These are phyloP conservation scores for Tethea ocularis DNA, from an alignment of 2,888 invertebrate genomes.

Conservation along the genomic window DNA sequence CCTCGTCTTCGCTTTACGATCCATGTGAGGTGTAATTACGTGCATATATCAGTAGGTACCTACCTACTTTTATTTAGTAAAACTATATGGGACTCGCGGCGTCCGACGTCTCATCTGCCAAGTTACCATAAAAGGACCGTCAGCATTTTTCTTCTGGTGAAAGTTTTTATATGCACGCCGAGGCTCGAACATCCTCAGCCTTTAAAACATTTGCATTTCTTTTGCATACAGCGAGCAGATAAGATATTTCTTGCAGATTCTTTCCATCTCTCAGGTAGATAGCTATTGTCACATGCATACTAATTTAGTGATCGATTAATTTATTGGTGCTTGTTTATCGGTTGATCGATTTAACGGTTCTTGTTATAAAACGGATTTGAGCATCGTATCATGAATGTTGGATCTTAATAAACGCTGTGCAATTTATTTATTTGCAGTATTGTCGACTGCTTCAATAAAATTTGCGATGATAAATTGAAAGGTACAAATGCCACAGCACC, in stretches of 20 bases:
- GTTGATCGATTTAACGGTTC: constrained; percentile 7
- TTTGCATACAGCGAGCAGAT: constrained; percentile 54
- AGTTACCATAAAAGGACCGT: constrained; percentile 70
- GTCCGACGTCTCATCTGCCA: constrained; percentile 55
- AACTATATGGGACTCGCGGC: constrained; percentile 34
- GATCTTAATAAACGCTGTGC: neutral
- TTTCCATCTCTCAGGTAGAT: constrained; percentile 35
- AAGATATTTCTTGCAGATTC: constrained; percentile 47
- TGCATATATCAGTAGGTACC: constrained; percentile 42
- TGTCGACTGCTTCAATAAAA: neutral
- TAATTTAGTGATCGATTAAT: constrained; percentile 21
- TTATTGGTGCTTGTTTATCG: neutral
- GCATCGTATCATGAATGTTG: no score
- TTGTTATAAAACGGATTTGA: neutral
- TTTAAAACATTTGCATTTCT: constrained; percentile 76
- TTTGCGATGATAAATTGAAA: neutral
- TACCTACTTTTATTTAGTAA: constrained; percentile 45
- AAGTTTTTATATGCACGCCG: constrained; percentile 69
- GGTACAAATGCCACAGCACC: neutral
- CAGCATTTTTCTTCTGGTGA: constrained; percentile 71
- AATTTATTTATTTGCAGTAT: neutral
- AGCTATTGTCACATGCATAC: constrained; percentile 31
- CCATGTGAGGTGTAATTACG: constrained; percentile 45
- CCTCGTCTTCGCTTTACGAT: constrained; percentile 30
- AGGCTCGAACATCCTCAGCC: constrained; percentile 56